Evolutionary conservation across 2,797 vertebrate genomes (phyloP).

Genomic region (Paedocypris micromegethes): DNA sequence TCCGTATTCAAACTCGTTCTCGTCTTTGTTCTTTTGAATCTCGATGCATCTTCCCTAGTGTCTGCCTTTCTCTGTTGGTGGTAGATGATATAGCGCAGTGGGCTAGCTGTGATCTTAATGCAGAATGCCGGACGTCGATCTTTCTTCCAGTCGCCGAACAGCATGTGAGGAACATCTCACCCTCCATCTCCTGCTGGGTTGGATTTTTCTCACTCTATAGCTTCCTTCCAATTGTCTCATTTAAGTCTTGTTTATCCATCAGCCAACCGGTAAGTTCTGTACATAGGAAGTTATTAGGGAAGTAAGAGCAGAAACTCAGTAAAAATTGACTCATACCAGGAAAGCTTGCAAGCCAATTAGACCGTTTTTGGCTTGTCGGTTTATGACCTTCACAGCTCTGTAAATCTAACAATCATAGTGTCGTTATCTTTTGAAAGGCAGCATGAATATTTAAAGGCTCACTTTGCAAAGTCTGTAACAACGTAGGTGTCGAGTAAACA

Average conservation of each 20-base stretch:
- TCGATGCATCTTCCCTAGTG: conserved; percentile 36
- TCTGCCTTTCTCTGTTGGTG: conserved; percentile 38
- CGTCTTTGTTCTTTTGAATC: conserved; percentile 38
- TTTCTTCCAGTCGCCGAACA: conserved; percentile 39
- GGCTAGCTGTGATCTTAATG: conserved; percentile 52
- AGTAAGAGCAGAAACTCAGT: neutral
- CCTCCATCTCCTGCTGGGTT: conserved; percentile 15
- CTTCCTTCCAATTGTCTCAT: conserved; percentile 45
- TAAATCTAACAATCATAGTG: too few species aligned
- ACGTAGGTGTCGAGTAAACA: neutral
- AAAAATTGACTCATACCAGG: too few species aligned
- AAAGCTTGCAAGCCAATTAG: too few species aligned
- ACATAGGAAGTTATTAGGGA: conserved; percentile 12
- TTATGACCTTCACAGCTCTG: too few species aligned
- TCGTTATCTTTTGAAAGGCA: too few species aligned
- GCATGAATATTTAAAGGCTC: too few species aligned
- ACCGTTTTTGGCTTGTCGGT: too few species aligned
- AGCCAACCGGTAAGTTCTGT: conserved; percentile 51
- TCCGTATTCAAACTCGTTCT: conserved; percentile 37
- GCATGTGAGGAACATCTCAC: conserved; percentile 42
- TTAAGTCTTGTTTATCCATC: conserved; percentile 46
- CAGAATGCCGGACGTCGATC: conserved; percentile 54
- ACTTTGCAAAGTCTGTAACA: too few species aligned
- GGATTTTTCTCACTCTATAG: conserved; percentile 45
- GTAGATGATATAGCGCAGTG: conserved; percentile 44